These are phyloP conservation scores for Dolichallabes microphthalmus DNA, from an alignment of 2,113 vertebrate species.

Conservation along the genomic window DNA sequence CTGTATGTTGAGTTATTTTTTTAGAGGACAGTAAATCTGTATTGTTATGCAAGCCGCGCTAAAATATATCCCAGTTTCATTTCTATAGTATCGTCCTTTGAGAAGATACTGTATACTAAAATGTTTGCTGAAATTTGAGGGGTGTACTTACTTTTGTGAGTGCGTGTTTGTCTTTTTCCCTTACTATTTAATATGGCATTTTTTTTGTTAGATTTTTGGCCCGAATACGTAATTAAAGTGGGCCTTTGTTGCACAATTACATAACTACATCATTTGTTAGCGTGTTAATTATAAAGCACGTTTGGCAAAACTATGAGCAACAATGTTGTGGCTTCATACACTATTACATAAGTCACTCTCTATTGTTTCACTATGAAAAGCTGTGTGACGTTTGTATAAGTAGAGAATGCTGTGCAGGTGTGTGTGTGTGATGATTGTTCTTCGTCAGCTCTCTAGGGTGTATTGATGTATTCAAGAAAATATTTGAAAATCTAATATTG, in stretches of 20 bases:
- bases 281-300: conserved; percentile 3
- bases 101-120: too few relatives aligned
- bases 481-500: neutral
- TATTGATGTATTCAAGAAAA: neutral
- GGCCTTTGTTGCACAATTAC: neutral
- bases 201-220: neutral
- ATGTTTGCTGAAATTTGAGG: too few relatives aligned
- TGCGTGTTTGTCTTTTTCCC: too few relatives aligned
- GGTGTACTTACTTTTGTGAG: too few relatives aligned
- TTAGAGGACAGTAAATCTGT: too few relatives aligned
- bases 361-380: neutral
- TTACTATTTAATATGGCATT: neutral
- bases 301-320: neutral
- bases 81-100: too few relatives aligned
- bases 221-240: neutral
- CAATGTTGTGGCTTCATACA: neutral
- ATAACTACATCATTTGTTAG: conserved; percentile 1
- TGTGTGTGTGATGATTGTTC: neutral
- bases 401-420: neutral
- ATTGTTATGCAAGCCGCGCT: too few relatives aligned
- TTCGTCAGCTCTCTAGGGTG: neutral
- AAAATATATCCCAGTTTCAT: too few relatives aligned
- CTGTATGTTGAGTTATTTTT: too few relatives aligned
- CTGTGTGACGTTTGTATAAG: conserved; percentile 18
- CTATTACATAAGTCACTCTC: neutral